A percentile compares a stretch with the other conserved stretches of the same genome.
These are phyloP conservation scores for Periparus ater DNA, from an alignment of 2,797 vertebrate species.

Conservation along the genomic window DNA sequence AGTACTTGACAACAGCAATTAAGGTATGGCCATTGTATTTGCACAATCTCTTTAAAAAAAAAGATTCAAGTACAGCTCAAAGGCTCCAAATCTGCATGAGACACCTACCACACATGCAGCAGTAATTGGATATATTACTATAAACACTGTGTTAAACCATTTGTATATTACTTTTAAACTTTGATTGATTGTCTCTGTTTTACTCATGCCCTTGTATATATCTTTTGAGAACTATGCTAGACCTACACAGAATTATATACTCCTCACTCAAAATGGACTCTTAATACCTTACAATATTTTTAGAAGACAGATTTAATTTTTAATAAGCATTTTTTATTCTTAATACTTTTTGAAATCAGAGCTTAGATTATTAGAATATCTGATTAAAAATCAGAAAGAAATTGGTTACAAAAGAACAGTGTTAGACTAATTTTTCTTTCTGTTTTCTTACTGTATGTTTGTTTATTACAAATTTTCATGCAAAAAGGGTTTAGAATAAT, in stretches of 20 bases:
- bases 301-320: not conserved
- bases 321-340: not conserved
- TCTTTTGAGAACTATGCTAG: conserved; percentile 1
- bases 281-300: not conserved
- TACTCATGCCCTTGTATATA: conserved; percentile 4
- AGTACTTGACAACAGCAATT: conserved; percentile 72
- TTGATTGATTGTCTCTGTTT: conserved; percentile 72
- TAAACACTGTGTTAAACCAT: conserved; percentile 64
- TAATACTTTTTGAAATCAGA: not conserved
- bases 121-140: conserved; percentile 76
- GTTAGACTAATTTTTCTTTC: not conserved
- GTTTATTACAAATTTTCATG: not conserved
- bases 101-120: conserved; percentile 70
- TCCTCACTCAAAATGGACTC: not conserved
- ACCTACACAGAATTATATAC: not conserved
- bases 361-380: not conserved
- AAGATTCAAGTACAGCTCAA: conserved; percentile 62
- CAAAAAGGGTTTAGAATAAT: not conserved
- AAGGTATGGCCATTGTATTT: conserved; percentile 73
- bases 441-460: not conserved
- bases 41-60: conserved; percentile 23
- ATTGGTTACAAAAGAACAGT: not conserved
- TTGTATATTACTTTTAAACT: conserved; percentile 52
- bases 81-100: conserved; percentile 73
- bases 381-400: not conserved